These are phyloP conservation scores for Diplodus puntazzo DNA, from an alignment of 2,797 vertebrate species.

Conservation along the genomic window DNA sequence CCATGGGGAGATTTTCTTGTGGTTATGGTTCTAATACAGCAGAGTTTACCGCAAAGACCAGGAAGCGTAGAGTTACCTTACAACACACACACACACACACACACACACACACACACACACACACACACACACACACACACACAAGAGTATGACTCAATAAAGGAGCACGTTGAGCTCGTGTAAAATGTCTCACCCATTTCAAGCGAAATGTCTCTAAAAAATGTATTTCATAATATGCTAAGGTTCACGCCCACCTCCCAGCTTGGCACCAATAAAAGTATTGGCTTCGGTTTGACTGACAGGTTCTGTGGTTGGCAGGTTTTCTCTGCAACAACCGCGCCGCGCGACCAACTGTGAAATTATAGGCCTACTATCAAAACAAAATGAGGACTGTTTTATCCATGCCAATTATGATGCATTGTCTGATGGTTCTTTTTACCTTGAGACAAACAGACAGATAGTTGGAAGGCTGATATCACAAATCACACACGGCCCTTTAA, in stretches of 20 bases:
- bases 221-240: slow-evolving; percentile 47
- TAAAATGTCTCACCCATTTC: slow-evolving; percentile 59
- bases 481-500: slow-evolving; percentile 9
- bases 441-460: slow-evolving; percentile 39
- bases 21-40: slow-evolving; percentile 80
- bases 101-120: slow-evolving; percentile 38
- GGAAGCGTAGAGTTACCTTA: slow-evolving; percentile 63
- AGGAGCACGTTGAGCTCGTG: slow-evolving; percentile 44
- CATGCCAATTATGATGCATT: slow-evolving; percentile 49
- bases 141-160: slow-evolving; percentile 56
- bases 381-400: slow-evolving; percentile 50
- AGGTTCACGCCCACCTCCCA: slow-evolving; percentile 53
- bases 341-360: slow-evolving; percentile 69
- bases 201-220: slow-evolving; percentile 53
- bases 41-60: slow-evolving; percentile 75
- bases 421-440: slow-evolving; percentile 46
- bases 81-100: slow-evolving; percentile 49
- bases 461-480: slow-evolving; percentile 33
- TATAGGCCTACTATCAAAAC: slow-evolving; percentile 68
- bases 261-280: slow-evolving; percentile 60
- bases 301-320: slow-evolving; percentile 66
- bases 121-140: slow-evolving; percentile 47
- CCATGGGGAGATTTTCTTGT: slow-evolving; percentile 79
- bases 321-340: slow-evolving; percentile 61
- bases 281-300: slow-evolving; percentile 69